Percentiles rank a stretch among this genome's conserved stretches.
These are phyloP conservation scores for Drosophila leontia DNA, from an alignment of 1,140 invertebrate genomes.

Conservation along the genomic window DNA sequence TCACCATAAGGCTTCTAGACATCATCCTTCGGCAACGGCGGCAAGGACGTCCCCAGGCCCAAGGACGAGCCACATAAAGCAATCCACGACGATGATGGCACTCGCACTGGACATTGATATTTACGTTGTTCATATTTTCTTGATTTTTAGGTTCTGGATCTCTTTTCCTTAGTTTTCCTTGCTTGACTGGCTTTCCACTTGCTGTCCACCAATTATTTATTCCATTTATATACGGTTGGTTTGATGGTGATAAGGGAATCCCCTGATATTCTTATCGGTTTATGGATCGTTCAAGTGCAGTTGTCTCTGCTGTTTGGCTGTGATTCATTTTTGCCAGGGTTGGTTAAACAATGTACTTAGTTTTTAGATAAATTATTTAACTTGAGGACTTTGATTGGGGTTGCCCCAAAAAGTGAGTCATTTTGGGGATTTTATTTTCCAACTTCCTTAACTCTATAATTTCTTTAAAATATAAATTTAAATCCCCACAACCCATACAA, in stretches of 20 bases:
- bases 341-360: not conserved
- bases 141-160: not conserved
- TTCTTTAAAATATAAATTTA: too few species aligned
- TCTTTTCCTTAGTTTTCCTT: not conserved
- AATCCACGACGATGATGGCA: slow-evolving; percentile 55
- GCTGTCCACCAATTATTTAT: slow-evolving; percentile 6
- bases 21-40: slow-evolving; percentile 61
- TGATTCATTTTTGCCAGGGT: slow-evolving; percentile 13
- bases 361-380: slow-evolving; percentile 1
- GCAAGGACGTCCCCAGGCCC: slow-evolving; percentile 54
- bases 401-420: slow-evolving; percentile 14
- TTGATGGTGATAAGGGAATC: slow-evolving; percentile 9
- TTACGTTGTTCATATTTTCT: slow-evolving; percentile 23
- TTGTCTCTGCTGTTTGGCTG: not conserved
- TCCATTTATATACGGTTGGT: slow-evolving; percentile 2
- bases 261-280: slow-evolving; percentile 1
- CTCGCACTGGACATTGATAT: slow-evolving; percentile 51
- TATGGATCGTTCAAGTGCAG: slow-evolving; percentile 7
- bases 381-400: not conserved
- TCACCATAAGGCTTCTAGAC: slow-evolving; percentile 46
- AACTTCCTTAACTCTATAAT: not conserved
- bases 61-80: slow-evolving; percentile 25
- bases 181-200: slow-evolving; percentile 6
- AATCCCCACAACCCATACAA: not conserved
- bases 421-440: not conserved